Evolutionary conservation across 2,888 invertebrate genomes (phyloP), one percentile per base, ranked within the genome.

Genomic region (Cremastinae sp.): DNA sequence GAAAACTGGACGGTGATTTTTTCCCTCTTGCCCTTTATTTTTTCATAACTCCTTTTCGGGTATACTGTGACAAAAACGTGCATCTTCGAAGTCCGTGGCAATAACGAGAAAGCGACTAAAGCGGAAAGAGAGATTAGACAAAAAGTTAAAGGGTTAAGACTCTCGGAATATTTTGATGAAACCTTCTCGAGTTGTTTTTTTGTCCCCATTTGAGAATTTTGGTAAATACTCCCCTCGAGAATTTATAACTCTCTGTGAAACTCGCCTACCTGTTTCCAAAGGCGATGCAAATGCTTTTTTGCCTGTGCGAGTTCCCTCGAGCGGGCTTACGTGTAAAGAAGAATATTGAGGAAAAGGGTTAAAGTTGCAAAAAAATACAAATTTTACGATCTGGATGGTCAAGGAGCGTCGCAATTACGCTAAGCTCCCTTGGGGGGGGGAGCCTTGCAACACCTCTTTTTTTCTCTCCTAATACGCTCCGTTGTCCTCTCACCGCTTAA

Each of bases 111-210:
- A 43, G 45, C 28, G 56, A 53, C 5, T 51, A 58, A 68, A 43
- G 14, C 51, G 53, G 47, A 49, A 18, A 58, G 18, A 73, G 59
- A 66, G 72, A 72, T 71, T 64, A 75, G 38, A 49, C 53, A 36
- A 53, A 47, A 68, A 61, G 43, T 38, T 45, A 74, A 61, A 56
- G 56, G 49, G 53, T 65, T 73, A 20, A 73, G 58, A 53, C 22
- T 12, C 54, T 36, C 20, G 65, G 54, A 38, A 59, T 59, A 65
- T 75, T 75, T 75, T 70, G 58, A 75, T 65, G 59, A 54, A 70
- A 65, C 16, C 58, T 41, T 59, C 41, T 9, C 53, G 22, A 9
- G 38, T 28, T 38, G 10, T 43, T 66, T 68, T 66, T 28, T 73
- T 54, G 58, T 47, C 43, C 12, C 20, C 45, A 38, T 14, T 14